Evolutionary conservation across 2,113 vertebrate genomes (phyloP), one percentile per base, ranked within the genome.

Genomic region (Erythrocebus patas): DNA sequence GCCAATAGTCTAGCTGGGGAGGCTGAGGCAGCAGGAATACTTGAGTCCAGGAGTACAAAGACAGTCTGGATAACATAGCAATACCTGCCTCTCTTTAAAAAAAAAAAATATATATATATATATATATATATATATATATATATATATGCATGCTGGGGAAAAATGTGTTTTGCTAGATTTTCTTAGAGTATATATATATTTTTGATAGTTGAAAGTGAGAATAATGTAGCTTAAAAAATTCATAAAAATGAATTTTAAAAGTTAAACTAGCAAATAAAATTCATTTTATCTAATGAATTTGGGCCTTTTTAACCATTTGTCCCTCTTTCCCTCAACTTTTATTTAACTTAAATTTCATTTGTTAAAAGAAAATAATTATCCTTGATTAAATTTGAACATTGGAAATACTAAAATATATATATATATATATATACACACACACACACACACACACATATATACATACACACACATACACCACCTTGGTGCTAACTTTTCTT

Each of bases 301-400:
- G 45, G 52, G 5, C 16, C 22, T 78, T 91, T 85, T 91, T 64
- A 64, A 82, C 38, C 20, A 43, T 55, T 8, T 70, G 13, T 83
- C 17, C 45, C 18, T 79, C n/a, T 96, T 96, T 93, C 81, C 68
- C 35, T 93, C 23, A 84, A 48, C 5, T 95, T 50, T 96, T 84
- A 40, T 87, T 6, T 82, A 76, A 78, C 45, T 92, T 96, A 86
- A 87, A 64, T 73, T 84, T 48, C 1, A 57, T 87, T 68, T 94
- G 27, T 95, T 97, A 84, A 88, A 84, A 48, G 38, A 68, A 96
- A 97, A 48, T 93, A 72, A 61, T 85, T 86, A 25, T 79, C 10
- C 48, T 91, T 70, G 11, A 55, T 85, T 80, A 18, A 76, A 88
- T 95, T 94, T 85, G 25, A 92, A 92, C 90, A 61, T 35, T 91